These are phyloP conservation scores for Sprattus sprattus DNA, from an alignment of 2,113 vertebrate genomes.

Conservation along the genomic window DNA sequence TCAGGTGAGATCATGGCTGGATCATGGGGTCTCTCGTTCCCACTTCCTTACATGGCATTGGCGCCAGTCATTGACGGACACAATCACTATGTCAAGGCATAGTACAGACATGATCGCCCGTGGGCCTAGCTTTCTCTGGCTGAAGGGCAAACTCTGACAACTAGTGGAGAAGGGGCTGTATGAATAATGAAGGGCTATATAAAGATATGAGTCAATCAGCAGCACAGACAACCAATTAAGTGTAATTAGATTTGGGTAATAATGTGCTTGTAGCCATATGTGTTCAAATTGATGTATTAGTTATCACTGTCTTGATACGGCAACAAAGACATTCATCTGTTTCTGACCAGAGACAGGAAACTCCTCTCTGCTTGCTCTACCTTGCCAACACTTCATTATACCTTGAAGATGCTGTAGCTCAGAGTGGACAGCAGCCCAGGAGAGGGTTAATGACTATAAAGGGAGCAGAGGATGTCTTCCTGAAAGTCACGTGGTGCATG, in stretches of 20 bases:
- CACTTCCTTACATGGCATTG: constrained; percentile 15
- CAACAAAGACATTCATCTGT: neutral
- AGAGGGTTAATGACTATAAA: constrained; percentile 70
- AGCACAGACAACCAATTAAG: neutral
- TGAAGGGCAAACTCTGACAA: constrained; percentile 14
- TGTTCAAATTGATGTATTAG: constrained; percentile 11
- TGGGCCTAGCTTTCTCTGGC: neutral
- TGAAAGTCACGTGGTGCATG: constrained; percentile 71
- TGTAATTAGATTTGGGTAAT: constrained; percentile 5
- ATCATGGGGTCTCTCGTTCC: constrained; percentile 30
- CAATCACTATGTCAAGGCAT: neutral
- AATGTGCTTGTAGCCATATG: neutral
- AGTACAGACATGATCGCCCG: constrained; percentile 27
- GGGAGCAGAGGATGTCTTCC: constrained; percentile 67
- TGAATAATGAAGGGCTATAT: neutral
- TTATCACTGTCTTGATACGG: neutral
- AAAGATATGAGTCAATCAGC: neutral
- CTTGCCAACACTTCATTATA: neutral
- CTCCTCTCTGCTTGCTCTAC: neutral
- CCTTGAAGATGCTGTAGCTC: neutral
- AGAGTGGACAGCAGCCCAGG: constrained; percentile 28
- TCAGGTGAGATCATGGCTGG: constrained; percentile 64
- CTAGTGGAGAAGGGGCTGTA: neutral
- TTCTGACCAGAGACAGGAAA: neutral
- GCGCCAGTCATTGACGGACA: constrained; percentile 16